A percentile compares a stretch with the other conserved stretches of the same genome.
These are phyloP conservation scores for Champsocephalus esox DNA, from an alignment of 2,797 vertebrate species.

Conservation along the genomic window DNA sequence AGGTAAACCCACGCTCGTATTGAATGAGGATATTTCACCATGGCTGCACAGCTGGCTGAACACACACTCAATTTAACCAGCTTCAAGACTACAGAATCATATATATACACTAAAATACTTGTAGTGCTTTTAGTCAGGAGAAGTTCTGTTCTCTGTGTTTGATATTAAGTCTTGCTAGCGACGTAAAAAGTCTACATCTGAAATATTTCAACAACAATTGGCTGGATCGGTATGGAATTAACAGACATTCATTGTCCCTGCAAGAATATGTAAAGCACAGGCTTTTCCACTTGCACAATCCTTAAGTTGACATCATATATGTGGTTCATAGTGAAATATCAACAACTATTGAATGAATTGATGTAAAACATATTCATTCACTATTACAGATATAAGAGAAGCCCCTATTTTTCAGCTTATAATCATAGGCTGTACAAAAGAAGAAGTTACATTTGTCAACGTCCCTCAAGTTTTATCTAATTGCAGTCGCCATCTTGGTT, in stretches of 20 bases:
- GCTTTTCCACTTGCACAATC: background rate
- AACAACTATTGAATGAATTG: background rate
- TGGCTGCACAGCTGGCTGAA: conserved; percentile 11
- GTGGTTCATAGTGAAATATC: background rate
- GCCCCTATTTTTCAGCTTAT: background rate
- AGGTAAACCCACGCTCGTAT: conserved; percentile 30
- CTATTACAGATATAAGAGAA: background rate
- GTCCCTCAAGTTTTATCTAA: too few species aligned
- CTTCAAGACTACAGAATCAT: conserved; percentile 30
- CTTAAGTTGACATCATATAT: background rate
- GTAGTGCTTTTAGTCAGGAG: background rate
- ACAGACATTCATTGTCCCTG: background rate
- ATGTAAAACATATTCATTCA: background rate
- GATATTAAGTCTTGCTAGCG: background rate
- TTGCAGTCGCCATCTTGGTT: too few species aligned
- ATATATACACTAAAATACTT: background rate
- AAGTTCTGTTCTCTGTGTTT: conserved; percentile 6
- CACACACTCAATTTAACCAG: conserved; percentile 21
- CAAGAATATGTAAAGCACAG: background rate
- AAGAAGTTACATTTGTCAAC: too few species aligned
- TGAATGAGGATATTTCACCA: conserved; percentile 25
- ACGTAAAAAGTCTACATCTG: too few species aligned
- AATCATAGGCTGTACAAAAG: too few species aligned
- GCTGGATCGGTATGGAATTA: background rate
- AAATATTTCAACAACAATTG: background rate